A percentile compares a stretch with the other conserved stretches of the same genome.
These are phyloP conservation scores for Donacobius atricapilla DNA, from an alignment of 2,113 vertebrate species.

Conservation along the genomic window DNA sequence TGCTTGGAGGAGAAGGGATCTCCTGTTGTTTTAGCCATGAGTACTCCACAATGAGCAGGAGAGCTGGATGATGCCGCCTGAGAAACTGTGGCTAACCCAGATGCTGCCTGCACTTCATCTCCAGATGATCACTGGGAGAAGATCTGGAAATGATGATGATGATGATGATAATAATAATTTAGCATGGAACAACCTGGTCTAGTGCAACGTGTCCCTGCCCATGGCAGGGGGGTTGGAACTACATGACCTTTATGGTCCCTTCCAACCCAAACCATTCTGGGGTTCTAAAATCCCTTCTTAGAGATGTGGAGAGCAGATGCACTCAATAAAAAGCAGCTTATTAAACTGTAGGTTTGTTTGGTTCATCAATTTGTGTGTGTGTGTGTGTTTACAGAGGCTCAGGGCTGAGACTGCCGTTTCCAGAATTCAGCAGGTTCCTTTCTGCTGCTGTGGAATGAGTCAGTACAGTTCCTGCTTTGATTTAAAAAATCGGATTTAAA, in stretches of 20 bases:
- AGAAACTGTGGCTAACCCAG: neutral
- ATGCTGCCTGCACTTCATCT: neutral
- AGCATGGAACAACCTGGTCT: neutral
- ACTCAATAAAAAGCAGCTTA: neutral
- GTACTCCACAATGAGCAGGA: neutral
- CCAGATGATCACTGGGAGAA: neutral
- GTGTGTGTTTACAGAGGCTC: neutral
- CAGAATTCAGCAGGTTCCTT: constrained; percentile 29
- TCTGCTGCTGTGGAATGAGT: constrained; percentile 22
- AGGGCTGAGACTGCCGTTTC: neutral
- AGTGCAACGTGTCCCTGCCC: neutral
- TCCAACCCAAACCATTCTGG: neutral
- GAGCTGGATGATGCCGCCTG: neutral
- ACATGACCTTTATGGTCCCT: neutral
- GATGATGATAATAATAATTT: neutral
- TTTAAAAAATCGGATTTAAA: constrained; percentile 66
- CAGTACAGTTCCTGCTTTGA: constrained; percentile 59
- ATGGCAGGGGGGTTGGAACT: accelerated
- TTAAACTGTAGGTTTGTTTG: constrained; percentile 8
- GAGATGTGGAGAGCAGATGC: neutral
- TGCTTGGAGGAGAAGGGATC: neutral
- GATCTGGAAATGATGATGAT: neutral
- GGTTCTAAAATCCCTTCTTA: neutral
- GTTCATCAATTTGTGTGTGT: constrained; percentile 13
- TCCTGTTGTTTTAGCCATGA: neutral